Conservation (phyloP, 1,140 invertebrate genomes). For the Mya arenaria region DNA sequence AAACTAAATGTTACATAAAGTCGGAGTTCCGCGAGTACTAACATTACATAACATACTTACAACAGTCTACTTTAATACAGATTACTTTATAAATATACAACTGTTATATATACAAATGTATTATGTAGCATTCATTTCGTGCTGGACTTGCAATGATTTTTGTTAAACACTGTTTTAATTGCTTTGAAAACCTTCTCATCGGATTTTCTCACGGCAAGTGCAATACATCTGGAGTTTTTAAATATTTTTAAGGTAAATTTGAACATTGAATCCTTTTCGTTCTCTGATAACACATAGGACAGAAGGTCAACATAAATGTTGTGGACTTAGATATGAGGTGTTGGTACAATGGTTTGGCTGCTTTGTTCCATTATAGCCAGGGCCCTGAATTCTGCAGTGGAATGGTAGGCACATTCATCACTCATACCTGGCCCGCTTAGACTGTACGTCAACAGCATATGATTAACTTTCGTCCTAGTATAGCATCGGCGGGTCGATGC, state of each 20-base stretch:
- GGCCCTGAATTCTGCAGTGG: conserved; percentile 73
- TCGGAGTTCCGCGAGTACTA: too few relatives aligned
- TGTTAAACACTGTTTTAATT: conserved; percentile 75
- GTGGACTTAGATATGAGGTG: conserved; percentile 73
- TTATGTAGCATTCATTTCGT: too few relatives aligned
- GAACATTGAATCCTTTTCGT: conserved; percentile 62
- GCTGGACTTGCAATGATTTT: too few relatives aligned
- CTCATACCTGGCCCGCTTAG: conserved; percentile 69
- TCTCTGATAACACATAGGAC: conserved; percentile 67
- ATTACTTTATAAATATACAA: too few relatives aligned
- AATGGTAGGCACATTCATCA: conserved; percentile 73
- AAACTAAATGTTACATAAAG: too few relatives aligned
- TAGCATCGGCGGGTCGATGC: conserved; percentile 67
- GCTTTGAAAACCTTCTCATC: conserved; percentile 74
- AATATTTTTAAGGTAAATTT: conserved; percentile 78
- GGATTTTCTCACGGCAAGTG: conserved; percentile 74
- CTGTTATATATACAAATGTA: too few relatives aligned
- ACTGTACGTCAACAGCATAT: conserved; percentile 74
- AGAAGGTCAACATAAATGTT: conserved; percentile 76
- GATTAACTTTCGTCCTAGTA: conserved; percentile 69
- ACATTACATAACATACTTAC: too few relatives aligned
- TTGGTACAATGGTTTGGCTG: conserved; percentile 68
- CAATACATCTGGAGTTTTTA: too few relatives aligned
- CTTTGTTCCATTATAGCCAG: conserved; percentile 73
- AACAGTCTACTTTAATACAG: too few relatives aligned